Conservation (phyloP, 1,140 invertebrate genomes). For the Camponotus floridanus region DNA sequence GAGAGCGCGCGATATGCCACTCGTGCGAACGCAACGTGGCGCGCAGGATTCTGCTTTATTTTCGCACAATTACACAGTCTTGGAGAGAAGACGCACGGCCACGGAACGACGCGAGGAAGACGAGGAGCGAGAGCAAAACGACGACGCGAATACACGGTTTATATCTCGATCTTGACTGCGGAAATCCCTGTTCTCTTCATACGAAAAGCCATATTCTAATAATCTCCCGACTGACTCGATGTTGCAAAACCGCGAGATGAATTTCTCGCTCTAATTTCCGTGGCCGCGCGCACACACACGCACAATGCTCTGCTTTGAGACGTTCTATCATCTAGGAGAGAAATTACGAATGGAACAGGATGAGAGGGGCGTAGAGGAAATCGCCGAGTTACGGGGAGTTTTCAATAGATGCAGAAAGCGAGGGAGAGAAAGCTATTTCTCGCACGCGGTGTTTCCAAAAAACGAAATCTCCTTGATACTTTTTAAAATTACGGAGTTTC, state of each 20-base stretch:
- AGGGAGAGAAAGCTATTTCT: not conserved
- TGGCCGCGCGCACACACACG: constrained; percentile 68
- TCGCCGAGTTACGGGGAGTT: not conserved
- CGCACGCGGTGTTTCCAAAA: not conserved
- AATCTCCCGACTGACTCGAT: constrained; percentile 5
- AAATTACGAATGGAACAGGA: constrained; percentile 59
- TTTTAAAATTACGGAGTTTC: not conserved
- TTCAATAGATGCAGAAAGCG: no score
- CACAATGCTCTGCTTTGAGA: constrained; percentile 82
- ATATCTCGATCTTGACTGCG: not conserved
- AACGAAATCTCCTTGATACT: not conserved
- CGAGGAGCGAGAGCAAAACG: constrained; percentile 7
- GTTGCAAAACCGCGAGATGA: constrained; percentile 33
- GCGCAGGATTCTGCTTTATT: constrained; percentile 63
- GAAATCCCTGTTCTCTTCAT: constrained; percentile 8
- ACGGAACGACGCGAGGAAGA: constrained; percentile 39
- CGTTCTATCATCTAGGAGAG: constrained; percentile 58
- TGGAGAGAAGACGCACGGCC: constrained; percentile 63
- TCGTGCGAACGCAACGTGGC: constrained; percentile 78
- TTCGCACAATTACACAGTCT: constrained; percentile 64
- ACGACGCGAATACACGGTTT: not conserved
- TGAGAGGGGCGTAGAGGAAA: constrained; percentile 49
- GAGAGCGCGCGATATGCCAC: constrained; percentile 78
- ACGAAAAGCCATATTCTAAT: constrained; percentile 25
- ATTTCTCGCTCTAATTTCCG: constrained; percentile 41